Evolutionary conservation across 1,140 invertebrate species (phyloP).

Genomic region (Zaprionus vittiger): DNA sequence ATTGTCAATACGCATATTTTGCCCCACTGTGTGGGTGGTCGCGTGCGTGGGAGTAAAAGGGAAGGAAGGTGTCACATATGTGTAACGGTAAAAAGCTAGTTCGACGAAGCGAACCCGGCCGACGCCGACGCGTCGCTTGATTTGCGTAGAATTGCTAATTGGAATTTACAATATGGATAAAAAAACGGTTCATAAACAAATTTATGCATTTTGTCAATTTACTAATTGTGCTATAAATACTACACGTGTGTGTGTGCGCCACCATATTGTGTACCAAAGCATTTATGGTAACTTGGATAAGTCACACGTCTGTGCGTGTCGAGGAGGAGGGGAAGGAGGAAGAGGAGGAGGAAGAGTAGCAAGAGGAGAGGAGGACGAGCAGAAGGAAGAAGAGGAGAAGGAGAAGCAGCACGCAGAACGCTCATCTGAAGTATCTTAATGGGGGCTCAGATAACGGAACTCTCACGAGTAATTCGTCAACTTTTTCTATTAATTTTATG

Average conservation of each 20-base stretch:
- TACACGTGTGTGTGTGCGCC: background rate
- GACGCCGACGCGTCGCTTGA: slow-evolving; percentile 45
- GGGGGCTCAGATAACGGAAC: slow-evolving; percentile 19
- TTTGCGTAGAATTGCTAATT: slow-evolving; percentile 65
- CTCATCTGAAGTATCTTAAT: slow-evolving; percentile 16
- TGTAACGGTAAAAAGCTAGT: slow-evolving; percentile 33
- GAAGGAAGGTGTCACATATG: background rate
- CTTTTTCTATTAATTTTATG: slow-evolving; percentile 57
- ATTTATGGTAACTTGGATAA: background rate
- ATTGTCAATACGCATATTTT: slow-evolving; percentile 50
- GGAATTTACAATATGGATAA: slow-evolving; percentile 55
- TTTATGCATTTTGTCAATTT: slow-evolving; percentile 42
- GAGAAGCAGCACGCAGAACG: slow-evolving; percentile 17
- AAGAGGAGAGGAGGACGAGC: no score
- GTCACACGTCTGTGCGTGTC: background rate
- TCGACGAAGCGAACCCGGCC: background rate
- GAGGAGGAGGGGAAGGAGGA: background rate
- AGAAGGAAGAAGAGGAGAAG: background rate
- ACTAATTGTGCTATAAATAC: slow-evolving; percentile 22
- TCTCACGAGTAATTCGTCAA: slow-evolving; percentile 31
- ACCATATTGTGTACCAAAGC: background rate
- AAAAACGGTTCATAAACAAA: slow-evolving; percentile 32
- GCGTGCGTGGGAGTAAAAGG: slow-evolving; percentile 4
- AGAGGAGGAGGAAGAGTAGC: no score
- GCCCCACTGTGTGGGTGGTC: slow-evolving; percentile 25